These are phyloP conservation scores for Apus apus DNA, from an alignment of 2,113 vertebrate genomes.

Conservation along the genomic window DNA sequence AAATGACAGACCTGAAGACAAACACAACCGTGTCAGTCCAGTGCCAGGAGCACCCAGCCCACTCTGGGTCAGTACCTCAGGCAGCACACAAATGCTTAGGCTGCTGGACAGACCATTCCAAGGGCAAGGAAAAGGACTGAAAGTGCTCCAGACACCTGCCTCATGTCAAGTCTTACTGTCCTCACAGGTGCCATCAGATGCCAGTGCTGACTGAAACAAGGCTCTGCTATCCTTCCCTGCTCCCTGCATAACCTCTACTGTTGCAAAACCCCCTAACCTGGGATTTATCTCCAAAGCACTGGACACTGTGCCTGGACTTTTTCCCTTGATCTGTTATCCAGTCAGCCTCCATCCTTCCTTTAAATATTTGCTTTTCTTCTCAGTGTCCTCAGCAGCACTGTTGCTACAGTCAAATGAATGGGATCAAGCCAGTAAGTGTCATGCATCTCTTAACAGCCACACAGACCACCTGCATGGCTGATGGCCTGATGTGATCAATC, in stretches of 20 bases:
- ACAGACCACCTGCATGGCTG: background rate
- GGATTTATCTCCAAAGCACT: background rate
- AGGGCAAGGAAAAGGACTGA: background rate
- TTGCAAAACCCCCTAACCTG: background rate
- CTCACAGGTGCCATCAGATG: background rate
- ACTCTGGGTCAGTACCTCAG: fast-evolving
- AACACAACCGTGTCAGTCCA: background rate
- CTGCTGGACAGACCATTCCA: background rate
- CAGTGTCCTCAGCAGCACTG: background rate
- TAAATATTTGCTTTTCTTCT: background rate
- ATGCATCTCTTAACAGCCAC: background rate
- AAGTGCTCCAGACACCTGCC: background rate
- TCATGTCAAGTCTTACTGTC: background rate
- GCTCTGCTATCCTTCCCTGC: background rate
- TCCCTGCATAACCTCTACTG: background rate
- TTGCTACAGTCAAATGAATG: background rate
- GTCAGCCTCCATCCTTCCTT: background rate
- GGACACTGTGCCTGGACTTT: background rate
- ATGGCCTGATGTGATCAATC: background rate
- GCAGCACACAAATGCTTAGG: background rate
- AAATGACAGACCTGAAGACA: background rate
- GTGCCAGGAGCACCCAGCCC: background rate
- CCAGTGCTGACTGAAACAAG: background rate
- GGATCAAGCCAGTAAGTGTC: background rate
- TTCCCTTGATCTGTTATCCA: background rate